phyloP scores from a whole-genome alignment of 2,113 vertebrate genomes.

The Osmerus mordax region DNA sequence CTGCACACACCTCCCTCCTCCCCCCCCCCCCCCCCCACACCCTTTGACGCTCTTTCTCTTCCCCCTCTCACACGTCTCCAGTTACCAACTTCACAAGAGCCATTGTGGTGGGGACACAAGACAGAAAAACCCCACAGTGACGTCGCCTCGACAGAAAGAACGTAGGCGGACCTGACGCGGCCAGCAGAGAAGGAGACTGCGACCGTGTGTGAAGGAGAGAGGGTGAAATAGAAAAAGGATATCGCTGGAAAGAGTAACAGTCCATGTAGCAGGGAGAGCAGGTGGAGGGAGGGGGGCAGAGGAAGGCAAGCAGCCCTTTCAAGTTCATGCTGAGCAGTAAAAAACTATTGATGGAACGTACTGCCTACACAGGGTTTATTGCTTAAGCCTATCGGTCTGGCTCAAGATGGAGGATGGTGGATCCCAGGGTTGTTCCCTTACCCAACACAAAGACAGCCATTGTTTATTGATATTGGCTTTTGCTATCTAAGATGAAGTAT shows the following conservation, averaged over 20 bases:
- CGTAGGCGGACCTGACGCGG: no score
- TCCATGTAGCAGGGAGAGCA: slow-evolving; percentile 1
- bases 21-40: neutral
- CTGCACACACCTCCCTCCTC: neutral
- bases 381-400: neutral
- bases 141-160: no score
- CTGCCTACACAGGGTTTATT: no score
- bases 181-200: no score
- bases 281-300: neutral
- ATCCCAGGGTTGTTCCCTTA: neutral
- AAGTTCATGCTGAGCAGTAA: no score
- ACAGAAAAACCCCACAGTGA: neutral
- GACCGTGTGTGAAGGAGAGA: neutral
- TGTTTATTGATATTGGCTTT: slow-evolving; percentile 2
- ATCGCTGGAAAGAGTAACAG: neutral
- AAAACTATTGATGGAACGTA: no score
- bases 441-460: slow-evolving; percentile 1
- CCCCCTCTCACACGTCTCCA: neutral
- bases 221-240: neutral
- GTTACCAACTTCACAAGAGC: neutral
- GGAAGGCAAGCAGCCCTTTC: no score
- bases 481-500: neutral
- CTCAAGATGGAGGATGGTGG: no score
- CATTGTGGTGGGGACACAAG: neutral
- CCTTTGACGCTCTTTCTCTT: neutral